Percentiles rank a stretch among this genome's conserved stretches.
phyloP scores from a whole-genome alignment of 2,113 vertebrate genomes.

The Caloenas nicobarica region DNA sequence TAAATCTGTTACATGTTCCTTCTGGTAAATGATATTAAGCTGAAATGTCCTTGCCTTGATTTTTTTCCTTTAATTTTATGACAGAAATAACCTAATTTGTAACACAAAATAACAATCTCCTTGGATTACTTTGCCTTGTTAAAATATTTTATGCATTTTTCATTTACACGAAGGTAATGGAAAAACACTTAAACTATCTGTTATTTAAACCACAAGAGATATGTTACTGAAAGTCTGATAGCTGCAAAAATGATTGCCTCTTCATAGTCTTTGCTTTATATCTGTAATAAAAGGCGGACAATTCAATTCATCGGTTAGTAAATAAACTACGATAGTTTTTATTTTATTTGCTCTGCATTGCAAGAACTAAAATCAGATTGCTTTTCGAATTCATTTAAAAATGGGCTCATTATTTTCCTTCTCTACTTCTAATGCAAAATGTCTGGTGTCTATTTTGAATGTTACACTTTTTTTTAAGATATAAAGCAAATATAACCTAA shows the following conservation, averaged over 20 bases:
- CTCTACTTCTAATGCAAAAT: slow-evolving; percentile 61
- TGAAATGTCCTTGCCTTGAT: slow-evolving; percentile 83
- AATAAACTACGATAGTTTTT: slow-evolving; percentile 86
- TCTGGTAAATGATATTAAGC: slow-evolving; percentile 87
- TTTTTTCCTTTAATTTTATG: slow-evolving; percentile 87
- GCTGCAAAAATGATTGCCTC: slow-evolving; percentile 91
- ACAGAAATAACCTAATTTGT: slow-evolving; percentile 89
- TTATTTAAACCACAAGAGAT: slow-evolving; percentile 94
- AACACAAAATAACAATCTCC: slow-evolving; percentile 87
- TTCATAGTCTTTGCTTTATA: slow-evolving; percentile 92
- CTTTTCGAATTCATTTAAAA: slow-evolving; percentile 78
- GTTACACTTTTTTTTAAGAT: slow-evolving; percentile 22
- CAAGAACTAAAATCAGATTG: slow-evolving; percentile 80
- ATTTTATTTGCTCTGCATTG: slow-evolving; percentile 78
- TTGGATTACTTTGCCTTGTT: slow-evolving; percentile 87
- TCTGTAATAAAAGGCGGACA: slow-evolving; percentile 92
- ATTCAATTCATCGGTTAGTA: slow-evolving; percentile 93
- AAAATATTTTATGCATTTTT: slow-evolving; percentile 89
- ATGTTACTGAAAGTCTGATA: slow-evolving; percentile 85
- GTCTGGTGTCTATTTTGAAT: slow-evolving; percentile 55
- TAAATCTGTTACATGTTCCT: slow-evolving; percentile 85
- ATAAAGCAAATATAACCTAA: slow-evolving; percentile 60
- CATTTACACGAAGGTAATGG: slow-evolving; percentile 84
- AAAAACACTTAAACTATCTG: slow-evolving; percentile 92
- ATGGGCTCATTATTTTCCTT: slow-evolving; percentile 69